A percentile compares a stretch with the other conserved stretches of the same genome.
These are phyloP conservation scores for Hirtodrosophila cameraria DNA, from an alignment of 2,888 invertebrate genomes.

Conservation along the genomic window DNA sequence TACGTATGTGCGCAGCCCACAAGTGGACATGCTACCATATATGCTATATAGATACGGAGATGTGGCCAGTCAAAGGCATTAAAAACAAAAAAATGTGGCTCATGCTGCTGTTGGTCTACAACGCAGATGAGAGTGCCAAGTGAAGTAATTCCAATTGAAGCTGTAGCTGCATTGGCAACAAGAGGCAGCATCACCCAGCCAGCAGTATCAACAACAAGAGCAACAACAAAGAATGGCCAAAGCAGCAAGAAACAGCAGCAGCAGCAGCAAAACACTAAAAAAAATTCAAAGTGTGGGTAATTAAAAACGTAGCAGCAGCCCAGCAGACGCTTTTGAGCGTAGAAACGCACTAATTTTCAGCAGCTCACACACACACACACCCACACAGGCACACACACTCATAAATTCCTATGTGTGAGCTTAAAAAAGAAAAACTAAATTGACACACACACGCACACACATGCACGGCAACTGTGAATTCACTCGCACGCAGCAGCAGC, in stretches of 20 bases:
- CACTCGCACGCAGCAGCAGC: slow-evolving; percentile 50
- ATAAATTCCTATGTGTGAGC: slow-evolving; percentile 42
- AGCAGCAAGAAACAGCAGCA: slow-evolving; percentile 38
- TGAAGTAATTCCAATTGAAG: slow-evolving; percentile 80
- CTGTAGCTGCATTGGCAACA: slow-evolving; percentile 59
- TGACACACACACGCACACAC: slow-evolving; percentile 33
- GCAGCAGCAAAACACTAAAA: slow-evolving; percentile 36
- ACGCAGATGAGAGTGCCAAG: slow-evolving; percentile 72
- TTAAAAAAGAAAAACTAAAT: slow-evolving; percentile 55
- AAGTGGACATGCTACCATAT: slow-evolving; percentile 51
- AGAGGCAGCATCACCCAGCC: slow-evolving; percentile 6
- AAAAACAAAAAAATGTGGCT: slow-evolving; percentile 44
- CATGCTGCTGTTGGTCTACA: slow-evolving; percentile 54
- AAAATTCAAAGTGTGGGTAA: slow-evolving; percentile 77
- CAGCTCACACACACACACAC: slow-evolving; percentile 31
- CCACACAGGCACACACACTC: slow-evolving; percentile 25
- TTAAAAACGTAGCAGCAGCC: slow-evolving; percentile 76
- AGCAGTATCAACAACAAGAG: slow-evolving; percentile 25
- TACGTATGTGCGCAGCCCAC: slow-evolving; percentile 31
- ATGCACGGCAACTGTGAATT: slow-evolving; percentile 48
- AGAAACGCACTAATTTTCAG: slow-evolving; percentile 79
- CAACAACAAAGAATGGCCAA: slow-evolving; percentile 50
- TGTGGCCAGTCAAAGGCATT: slow-evolving; percentile 66
- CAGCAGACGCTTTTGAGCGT: slow-evolving; percentile 71
- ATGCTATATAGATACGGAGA: slow-evolving; percentile 43